These are phyloP conservation scores for Eledona agricola DNA, from an alignment of 2,888 invertebrate species.

Conservation along the genomic window DNA sequence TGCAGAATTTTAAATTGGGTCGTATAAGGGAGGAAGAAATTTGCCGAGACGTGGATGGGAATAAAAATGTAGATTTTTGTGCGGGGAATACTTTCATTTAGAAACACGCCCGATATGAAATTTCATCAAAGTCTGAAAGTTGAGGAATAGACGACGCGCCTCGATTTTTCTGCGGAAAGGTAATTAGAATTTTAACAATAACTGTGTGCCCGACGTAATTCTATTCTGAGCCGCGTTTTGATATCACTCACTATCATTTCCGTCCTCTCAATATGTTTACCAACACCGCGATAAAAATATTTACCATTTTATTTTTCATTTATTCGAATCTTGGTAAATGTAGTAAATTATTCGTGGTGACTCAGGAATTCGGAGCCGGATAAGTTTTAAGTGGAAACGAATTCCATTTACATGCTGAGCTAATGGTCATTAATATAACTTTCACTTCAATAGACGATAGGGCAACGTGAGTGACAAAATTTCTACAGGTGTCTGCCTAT, in stretches of 20 bases:
- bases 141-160: too few relatives aligned
- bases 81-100: conserved; percentile 22
- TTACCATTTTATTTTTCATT: not conserved
- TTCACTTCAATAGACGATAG: conserved; percentile 6
- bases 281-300: not conserved
- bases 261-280: conserved; percentile 9
- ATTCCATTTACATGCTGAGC: too few relatives aligned
- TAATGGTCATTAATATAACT: too few relatives aligned
- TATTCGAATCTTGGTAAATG: too few relatives aligned
- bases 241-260: conserved; percentile 21
- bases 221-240: conserved; percentile 7
- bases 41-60: conserved; percentile 10
- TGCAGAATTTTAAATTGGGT: conserved; percentile 16
- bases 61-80: conserved; percentile 26
- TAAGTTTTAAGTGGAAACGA: too few relatives aligned
- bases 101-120: conserved; percentile 12
- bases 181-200: conserved; percentile 18
- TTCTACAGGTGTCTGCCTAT: conserved; percentile 13
- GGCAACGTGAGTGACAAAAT: too few relatives aligned
- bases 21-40: conserved; percentile 14
- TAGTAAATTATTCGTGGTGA: too few relatives aligned
- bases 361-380: too few relatives aligned
- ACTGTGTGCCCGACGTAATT: conserved; percentile 8
- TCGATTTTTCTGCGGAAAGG: too few relatives aligned
- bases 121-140: conserved; percentile 6